A percentile compares a stretch with the other conserved stretches of the same genome.
phyloP scores from a whole-genome alignment of 2,113 vertebrate species.

The Thalassoma bifasciatum region DNA sequence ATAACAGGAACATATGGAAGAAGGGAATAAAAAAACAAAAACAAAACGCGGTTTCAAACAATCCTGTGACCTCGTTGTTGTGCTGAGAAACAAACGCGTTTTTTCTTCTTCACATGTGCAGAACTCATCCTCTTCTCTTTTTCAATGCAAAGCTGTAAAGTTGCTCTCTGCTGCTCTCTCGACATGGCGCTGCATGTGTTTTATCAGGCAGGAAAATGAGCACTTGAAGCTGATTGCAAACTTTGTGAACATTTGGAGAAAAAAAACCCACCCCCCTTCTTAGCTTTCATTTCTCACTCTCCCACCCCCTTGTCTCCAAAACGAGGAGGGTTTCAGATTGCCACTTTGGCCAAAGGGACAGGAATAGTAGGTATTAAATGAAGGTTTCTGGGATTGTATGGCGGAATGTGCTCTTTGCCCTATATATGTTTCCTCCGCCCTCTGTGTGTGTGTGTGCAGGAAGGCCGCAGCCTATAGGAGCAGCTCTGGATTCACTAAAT shows the following conservation, averaged over 20 bases:
- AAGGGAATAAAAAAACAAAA: background rate
- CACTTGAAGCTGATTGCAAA: slow-evolving; percentile 52
- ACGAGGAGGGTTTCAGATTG: slow-evolving; percentile 74
- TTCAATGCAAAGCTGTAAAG: background rate
- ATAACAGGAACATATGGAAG: background rate
- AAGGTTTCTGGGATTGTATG: slow-evolving; percentile 80
- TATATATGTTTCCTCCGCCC: slow-evolving; percentile 68
- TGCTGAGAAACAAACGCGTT: background rate
- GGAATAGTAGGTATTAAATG: slow-evolving; percentile 82
- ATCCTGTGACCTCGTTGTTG: background rate
- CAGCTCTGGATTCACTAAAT: background rate
- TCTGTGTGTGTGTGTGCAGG: slow-evolving; percentile 3
- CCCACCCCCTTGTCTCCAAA: slow-evolving; percentile 48
- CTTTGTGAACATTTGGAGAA: slow-evolving; percentile 55
- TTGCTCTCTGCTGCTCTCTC: background rate
- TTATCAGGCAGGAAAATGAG: background rate
- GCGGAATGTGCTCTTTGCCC: slow-evolving; percentile 79
- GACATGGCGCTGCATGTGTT: slow-evolving; percentile 1
- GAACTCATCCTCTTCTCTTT: background rate
- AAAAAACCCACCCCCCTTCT: slow-evolving; percentile 55
- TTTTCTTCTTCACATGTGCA: background rate
- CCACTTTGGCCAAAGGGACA: slow-evolving; percentile 77
- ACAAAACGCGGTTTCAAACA: background rate
- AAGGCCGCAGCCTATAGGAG: slow-evolving; percentile 22
- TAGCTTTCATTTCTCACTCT: background rate